Evolutionary conservation across 2,797 vertebrate genomes (phyloP).

Genomic region (Oophaga sylvatica): DNA sequence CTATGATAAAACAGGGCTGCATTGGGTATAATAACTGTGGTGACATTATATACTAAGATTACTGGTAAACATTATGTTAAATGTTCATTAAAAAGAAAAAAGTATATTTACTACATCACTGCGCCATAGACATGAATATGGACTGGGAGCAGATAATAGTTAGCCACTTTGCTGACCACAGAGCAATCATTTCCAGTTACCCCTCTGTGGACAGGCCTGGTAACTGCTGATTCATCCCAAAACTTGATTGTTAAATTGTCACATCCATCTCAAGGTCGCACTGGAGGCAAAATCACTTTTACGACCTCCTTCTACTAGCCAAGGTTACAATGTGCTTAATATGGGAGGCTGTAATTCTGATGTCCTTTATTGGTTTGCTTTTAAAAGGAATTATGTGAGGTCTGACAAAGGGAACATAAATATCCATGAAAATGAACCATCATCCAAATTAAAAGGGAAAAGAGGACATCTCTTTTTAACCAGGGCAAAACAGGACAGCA

Average conservation of each 20-base stretch:
- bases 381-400: conserved; percentile 61
- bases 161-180: background rate
- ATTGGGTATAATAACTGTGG: no score
- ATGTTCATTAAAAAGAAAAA: background rate
- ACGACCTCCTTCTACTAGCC: conserved; percentile 44
- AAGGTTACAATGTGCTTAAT: conserved; percentile 56
- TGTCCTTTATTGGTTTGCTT: conserved; percentile 61
- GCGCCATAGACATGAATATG: background rate
- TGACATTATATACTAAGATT: no score
- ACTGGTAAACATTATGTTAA: background rate
- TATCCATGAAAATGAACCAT: conserved; percentile 52
- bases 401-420: conserved; percentile 60
- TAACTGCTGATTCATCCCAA: background rate
- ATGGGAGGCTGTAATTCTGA: conserved; percentile 53
- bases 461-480: conserved; percentile 40
- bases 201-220: background rate
- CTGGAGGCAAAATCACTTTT: conserved; percentile 43
- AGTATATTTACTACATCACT: background rate
- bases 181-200: background rate
- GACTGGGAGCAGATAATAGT: background rate
- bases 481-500: conserved; percentile 42
- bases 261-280: conserved; percentile 45
- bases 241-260: conserved; percentile 22
- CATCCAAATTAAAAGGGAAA: conserved; percentile 50
- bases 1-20: no score